Conservation (phyloP, 2,113 vertebrate species). For the Vidua macroura region DNA sequence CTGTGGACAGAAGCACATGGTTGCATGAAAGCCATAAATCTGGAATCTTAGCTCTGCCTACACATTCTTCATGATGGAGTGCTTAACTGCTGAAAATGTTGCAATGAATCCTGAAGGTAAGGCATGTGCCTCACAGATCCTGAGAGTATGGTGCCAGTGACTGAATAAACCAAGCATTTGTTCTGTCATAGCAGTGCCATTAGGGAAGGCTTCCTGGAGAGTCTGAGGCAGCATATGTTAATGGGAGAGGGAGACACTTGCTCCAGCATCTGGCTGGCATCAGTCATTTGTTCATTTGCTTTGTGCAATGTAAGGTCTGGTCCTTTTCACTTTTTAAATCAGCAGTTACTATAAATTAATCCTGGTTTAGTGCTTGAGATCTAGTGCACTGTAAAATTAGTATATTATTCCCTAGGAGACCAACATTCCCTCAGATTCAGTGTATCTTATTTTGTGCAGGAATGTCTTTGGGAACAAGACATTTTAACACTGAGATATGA, state of each 20-base stretch:
- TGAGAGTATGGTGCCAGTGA: not conserved
- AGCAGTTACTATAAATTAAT: not conserved
- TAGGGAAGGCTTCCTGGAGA: not conserved
- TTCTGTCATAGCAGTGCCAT: not conserved
- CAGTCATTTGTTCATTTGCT: not conserved
- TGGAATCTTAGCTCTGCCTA: not conserved
- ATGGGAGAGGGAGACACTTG: not conserved
- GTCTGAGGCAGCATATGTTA: not conserved
- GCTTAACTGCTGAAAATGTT: not conserved
- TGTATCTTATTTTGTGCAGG: not conserved
- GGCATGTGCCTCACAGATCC: not conserved
- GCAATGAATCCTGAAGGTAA: not conserved
- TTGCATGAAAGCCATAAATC: not conserved
- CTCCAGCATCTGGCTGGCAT: not conserved
- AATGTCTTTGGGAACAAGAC: not conserved
- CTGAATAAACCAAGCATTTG: not conserved
- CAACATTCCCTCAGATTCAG: not conserved
- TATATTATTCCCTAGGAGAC: not conserved
- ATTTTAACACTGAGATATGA: not conserved
- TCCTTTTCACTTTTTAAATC: not conserved
- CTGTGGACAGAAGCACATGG: not conserved
- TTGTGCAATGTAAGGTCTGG: not conserved
- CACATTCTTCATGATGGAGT: not conserved
- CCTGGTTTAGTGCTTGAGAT: not conserved
- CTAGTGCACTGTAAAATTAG: not conserved